Conservation (phyloP, 2,113 vertebrate genomes). For the Ochotona curzoniae region DNA sequence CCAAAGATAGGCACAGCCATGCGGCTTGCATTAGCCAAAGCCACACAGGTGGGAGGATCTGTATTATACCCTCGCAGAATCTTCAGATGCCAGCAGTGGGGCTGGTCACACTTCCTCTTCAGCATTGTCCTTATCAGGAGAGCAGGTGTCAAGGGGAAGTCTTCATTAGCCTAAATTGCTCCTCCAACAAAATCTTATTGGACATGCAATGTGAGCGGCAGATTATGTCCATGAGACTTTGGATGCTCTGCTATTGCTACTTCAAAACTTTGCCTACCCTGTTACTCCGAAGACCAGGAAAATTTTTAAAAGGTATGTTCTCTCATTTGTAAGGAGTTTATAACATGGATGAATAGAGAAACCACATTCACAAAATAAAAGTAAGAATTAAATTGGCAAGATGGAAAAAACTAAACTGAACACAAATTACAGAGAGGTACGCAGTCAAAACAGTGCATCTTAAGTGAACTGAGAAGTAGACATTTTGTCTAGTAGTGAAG, state of each 20-base stretch:
- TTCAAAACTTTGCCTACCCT: not conserved
- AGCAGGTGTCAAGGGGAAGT: not conserved
- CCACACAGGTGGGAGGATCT: not conserved
- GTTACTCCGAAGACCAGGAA: not conserved
- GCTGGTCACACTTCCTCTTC: not conserved
- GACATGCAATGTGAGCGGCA: not conserved
- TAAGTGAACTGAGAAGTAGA: not conserved
- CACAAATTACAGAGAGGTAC: not conserved
- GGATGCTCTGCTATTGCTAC: not conserved
- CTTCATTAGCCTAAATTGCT: not conserved
- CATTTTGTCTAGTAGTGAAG: too few species aligned
- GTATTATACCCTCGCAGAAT: not conserved
- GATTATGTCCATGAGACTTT: not conserved
- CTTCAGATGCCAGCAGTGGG: not conserved
- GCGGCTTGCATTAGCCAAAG: not conserved
- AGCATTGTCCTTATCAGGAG: not conserved
- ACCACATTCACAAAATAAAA: constrained; percentile 22
- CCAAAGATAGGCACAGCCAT: not conserved
- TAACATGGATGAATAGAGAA: not conserved
- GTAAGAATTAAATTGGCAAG: not conserved
- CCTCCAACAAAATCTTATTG: not conserved
- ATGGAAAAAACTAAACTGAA: not conserved
- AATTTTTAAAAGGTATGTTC: not conserved
- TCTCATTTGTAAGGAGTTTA: not conserved
- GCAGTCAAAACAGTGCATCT: not conserved